These are phyloP conservation scores for Labeo rohita DNA, from an alignment of 2,113 vertebrate species.

Conservation along the genomic window DNA sequence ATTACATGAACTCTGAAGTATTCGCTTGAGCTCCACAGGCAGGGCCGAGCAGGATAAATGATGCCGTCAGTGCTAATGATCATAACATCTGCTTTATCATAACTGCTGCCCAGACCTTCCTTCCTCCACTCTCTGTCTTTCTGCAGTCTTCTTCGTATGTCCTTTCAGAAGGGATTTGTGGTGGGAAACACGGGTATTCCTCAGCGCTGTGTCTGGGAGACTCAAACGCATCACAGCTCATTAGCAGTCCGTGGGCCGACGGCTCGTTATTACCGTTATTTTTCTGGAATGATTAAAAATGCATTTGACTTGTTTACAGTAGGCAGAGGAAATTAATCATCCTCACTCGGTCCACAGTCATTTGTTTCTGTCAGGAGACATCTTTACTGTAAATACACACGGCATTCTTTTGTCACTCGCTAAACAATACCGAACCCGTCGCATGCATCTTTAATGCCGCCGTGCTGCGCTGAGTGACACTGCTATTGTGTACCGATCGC, in stretches of 20 bases:
- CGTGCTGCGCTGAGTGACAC: conserved; percentile 8
- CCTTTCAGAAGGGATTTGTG: neutral
- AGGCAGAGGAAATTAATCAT: conserved; percentile 53
- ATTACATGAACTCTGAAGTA: neutral
- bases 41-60: conserved; percentile 29
- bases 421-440: neutral
- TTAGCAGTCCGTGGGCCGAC: conserved; percentile 40
- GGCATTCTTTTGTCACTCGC: neutral
- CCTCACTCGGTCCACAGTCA: conserved; percentile 3
- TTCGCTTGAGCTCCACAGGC: neutral
- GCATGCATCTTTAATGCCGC: conserved; percentile 2
- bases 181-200: neutral
- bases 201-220: conserved; percentile 13
- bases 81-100: conserved; percentile 33
- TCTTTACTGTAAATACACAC: conserved; percentile 46
- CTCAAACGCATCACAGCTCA: conserved; percentile 40
- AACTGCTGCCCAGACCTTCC: conserved; percentile 15
- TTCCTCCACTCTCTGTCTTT: neutral
- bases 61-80: conserved; percentile 21
- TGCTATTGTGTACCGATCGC: neutral
- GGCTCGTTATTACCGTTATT: conserved; percentile 32
- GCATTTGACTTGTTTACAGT: conserved; percentile 42
- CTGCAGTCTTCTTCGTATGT: neutral
- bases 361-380: conserved; percentile 49
- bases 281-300: conserved; percentile 47